These are phyloP conservation scores for Spea hammondii DNA, from an alignment of 2,797 vertebrate species.

Conservation along the genomic window DNA sequence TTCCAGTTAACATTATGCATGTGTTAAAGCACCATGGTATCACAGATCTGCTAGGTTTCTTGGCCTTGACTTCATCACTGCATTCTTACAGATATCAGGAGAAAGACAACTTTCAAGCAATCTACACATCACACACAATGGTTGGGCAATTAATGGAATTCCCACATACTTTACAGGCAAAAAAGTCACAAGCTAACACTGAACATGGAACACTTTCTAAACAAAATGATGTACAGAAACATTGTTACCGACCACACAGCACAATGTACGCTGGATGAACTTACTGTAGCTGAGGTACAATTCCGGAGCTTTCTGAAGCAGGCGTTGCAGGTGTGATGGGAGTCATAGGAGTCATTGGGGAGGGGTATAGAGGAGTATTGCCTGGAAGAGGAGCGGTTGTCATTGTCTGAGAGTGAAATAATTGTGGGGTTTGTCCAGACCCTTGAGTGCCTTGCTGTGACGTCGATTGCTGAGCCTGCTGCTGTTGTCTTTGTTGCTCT, in stretches of 20 bases:
- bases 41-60: no score
- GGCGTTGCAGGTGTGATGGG: conserved; percentile 94
- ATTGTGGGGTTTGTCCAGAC: conserved; percentile 87
- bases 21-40: no score
- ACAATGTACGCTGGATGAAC: conserved; percentile 56
- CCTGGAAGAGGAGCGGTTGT: conserved; percentile 92
- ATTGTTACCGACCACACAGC: neutral
- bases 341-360: conserved; percentile 91
- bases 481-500: conserved; percentile 89
- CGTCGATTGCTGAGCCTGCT: conserved; percentile 67
- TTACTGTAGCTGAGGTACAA: conserved; percentile 95
- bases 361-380: conserved; percentile 86
- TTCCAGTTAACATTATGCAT: no score
- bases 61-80: no score
- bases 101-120: no score
- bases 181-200: no score
- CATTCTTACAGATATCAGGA: no score
- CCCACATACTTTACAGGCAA: no score
- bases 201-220: no score
- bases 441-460: conserved; percentile 79
- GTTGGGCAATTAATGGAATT: no score
- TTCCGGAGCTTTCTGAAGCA: conserved; percentile 94
- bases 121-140: no score
- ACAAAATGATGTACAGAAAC: no score
- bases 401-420: conserved; percentile 92